These are phyloP conservation scores for Terrapene triunguis DNA, from an alignment of 2,113 vertebrate genomes.

Conservation along the genomic window DNA sequence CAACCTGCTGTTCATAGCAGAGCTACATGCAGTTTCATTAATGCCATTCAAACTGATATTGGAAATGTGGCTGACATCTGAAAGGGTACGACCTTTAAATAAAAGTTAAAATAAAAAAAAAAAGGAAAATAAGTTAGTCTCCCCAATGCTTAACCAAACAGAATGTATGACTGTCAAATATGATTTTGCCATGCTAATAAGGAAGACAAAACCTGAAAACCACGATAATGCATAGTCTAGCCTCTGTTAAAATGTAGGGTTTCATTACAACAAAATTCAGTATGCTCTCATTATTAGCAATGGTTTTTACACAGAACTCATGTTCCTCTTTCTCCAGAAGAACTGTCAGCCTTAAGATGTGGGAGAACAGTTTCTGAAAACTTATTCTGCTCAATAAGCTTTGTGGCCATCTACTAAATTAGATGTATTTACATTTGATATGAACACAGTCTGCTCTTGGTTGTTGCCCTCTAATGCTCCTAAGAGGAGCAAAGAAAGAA, in stretches of 20 bases:
- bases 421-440: not conserved
- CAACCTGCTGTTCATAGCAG: conserved; percentile 80
- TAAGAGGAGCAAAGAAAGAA: not conserved
- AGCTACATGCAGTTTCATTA: conserved; percentile 87
- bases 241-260: not conserved
- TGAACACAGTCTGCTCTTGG: not conserved
- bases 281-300: not conserved
- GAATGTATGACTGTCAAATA: not conserved
- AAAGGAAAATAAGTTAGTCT: not conserved
- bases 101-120: conserved; percentile 34
- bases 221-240: not conserved
- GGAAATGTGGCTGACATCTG: conserved; percentile 95
- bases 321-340: not conserved
- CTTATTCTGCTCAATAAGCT: not conserved
- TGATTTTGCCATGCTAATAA: not conserved
- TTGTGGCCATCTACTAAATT: not conserved
- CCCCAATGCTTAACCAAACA: not conserved
- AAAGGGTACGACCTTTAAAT: conserved; percentile 79
- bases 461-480: not conserved
- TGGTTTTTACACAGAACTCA: not conserved
- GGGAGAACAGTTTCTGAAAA: not conserved
- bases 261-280: not conserved
- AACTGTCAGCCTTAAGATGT: not conserved
- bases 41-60: conserved; percentile 85
- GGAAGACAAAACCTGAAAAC: not conserved